phyloP scores from a whole-genome alignment of 2,888 invertebrate genomes.

The Drosophila neutralis region DNA sequence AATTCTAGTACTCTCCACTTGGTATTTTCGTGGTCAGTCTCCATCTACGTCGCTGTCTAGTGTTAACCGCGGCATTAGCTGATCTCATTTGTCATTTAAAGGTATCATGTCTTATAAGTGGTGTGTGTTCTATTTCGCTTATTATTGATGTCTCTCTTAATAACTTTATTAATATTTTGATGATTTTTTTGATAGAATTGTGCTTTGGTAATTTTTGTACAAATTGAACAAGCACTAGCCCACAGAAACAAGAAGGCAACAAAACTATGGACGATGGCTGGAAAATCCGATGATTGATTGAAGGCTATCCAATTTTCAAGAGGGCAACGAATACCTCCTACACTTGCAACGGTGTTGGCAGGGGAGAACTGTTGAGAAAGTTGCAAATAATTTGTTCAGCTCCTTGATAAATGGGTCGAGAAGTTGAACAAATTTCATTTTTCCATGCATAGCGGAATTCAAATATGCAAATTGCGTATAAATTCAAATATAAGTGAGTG shows the following conservation, averaged over 20 bases:
- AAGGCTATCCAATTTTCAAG: constrained; percentile 37
- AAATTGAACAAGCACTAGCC: constrained; percentile 1
- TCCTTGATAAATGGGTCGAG: constrained; percentile 34
- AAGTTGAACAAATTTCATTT: constrained; percentile 14
- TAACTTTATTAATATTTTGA: neutral
- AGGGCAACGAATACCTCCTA: constrained; percentile 8
- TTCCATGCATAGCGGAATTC: constrained; percentile 13
- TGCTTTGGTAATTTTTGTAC: neutral
- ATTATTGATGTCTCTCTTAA: neutral
- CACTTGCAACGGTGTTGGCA: neutral
- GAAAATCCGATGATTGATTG: constrained; percentile 59
- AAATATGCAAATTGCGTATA: constrained; percentile 49
- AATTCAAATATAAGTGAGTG: constrained; percentile 49
- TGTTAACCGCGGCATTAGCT: constrained; percentile 21
- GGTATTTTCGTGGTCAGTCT: constrained; percentile 14
- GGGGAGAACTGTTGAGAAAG: constrained; percentile 16
- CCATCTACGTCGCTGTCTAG: neutral
- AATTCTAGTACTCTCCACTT: constrained; percentile 19
- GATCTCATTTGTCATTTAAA: constrained; percentile 1
- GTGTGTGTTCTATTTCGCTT: neutral
- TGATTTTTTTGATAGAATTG: neutral
- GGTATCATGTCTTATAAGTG: neutral
- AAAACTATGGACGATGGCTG: constrained; percentile 14
- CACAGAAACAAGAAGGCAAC: neutral
- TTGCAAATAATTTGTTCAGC: constrained; percentile 31